Base-by-base conservation (phyloP, 1,140 invertebrate species). In the Panulirus ornatus region DNA sequence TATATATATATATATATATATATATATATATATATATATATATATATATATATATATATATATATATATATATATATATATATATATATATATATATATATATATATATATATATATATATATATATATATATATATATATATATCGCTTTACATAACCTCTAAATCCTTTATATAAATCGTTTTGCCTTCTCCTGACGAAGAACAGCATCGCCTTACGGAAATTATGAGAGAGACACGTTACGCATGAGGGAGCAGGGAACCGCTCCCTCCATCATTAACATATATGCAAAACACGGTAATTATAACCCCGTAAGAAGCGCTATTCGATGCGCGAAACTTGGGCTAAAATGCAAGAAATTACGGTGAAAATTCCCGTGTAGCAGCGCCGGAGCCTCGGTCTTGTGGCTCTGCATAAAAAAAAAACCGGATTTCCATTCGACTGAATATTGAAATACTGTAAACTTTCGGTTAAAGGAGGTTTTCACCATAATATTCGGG, bases 51-150 rank as follows among this genome's bases (percentile, higher is more conserved):
- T n/a, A n/a, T n/a, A n/a, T n/a, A n/a, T n/a, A n/a, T n/a, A n/a
- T n/a, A n/a, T 27, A 73, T 73, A 73, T 27, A 73, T 27, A 73
- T 27, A 73, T 27, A 73, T 27, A 73, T 73, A 73, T 73, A 73
- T 73, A 73, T 1, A 1, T 73, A 73, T 73, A 73, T 73, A 73
- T 73, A 73, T 73, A 73, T 73, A 73, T 73, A 73, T 73, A 73
- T 73, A 73, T 73, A 73, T 73, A 73, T 73, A 73, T 73, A 73
- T 73, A 73, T 73, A 73, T 73, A 73, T 73, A 73, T 73, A 73
- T 73, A 1, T 73, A 73, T 73, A 73, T 73, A 73, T 73, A 73
- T 73, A 73, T 73, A 73, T 76, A 38, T 16, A 16, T 16, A 76
- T 30, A 38, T n/a, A 73, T 73, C 14, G 14, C 70, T 14, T 14